Evolutionary conservation across 2,113 vertebrate species (phyloP).

Genomic region (Hucho hucho): DNA sequence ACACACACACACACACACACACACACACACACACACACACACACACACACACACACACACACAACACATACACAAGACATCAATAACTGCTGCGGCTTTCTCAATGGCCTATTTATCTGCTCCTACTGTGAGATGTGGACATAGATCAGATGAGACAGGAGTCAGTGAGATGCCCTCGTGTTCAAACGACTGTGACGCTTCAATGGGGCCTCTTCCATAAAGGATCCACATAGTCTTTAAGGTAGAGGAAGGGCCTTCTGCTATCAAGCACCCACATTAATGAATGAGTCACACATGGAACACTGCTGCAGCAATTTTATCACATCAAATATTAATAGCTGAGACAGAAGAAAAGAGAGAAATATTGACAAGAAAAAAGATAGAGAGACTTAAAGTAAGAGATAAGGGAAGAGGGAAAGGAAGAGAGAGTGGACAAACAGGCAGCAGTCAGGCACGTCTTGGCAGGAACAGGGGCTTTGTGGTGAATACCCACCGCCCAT

Average conservation of each 20-base stretch:
- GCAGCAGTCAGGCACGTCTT: background rate
- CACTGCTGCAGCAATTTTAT: slow-evolving; percentile 41
- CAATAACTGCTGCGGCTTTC: slow-evolving; percentile 19
- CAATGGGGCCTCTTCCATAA: slow-evolving; percentile 31
- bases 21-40: too few species aligned
- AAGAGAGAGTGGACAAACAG: slow-evolving; percentile 31
- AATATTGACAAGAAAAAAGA: slow-evolving; percentile 6
- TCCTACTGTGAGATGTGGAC: slow-evolving; percentile 27
- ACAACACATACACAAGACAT: background rate
- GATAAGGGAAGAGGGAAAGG: background rate
- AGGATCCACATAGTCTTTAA: slow-evolving; percentile 30
- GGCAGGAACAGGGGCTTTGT: slow-evolving; percentile 34
- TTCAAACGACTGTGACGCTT: slow-evolving; percentile 24
- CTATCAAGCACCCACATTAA: slow-evolving; percentile 56
- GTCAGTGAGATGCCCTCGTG: slow-evolving; percentile 26
- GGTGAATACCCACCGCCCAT: slow-evolving; percentile 59
- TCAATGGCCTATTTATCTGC: slow-evolving; percentile 32
- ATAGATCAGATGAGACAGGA: slow-evolving; percentile 29
- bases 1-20: too few species aligned
- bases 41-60: too few species aligned
- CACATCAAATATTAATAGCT: slow-evolving; percentile 23
- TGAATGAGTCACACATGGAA: slow-evolving; percentile 51
- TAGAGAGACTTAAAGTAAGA: background rate
- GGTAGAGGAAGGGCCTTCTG: slow-evolving; percentile 35
- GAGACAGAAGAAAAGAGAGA: background rate